Conservation (phyloP, 2,797 vertebrate species). For the Peromyscus eremicus region DNA sequence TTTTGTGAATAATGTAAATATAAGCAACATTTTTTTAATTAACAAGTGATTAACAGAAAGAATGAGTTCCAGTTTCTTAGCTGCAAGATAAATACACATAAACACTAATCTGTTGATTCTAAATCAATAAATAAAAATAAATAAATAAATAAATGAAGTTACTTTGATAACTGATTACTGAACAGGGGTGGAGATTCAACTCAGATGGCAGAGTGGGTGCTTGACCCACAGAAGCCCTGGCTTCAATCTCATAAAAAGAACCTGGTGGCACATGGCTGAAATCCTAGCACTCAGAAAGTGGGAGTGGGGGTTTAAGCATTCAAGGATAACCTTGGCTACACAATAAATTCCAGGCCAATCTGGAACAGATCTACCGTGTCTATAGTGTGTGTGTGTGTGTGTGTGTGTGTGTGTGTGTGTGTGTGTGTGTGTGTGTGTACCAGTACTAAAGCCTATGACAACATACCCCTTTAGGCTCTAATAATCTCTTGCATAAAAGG, state of each 20-base stretch:
- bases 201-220: background rate
- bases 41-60: background rate
- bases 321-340: background rate
- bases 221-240: background rate
- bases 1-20: background rate
- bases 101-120: background rate
- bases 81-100: background rate
- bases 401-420: background rate
- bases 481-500: background rate
- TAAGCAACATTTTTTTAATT: background rate
- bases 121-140: background rate
- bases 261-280: background rate
- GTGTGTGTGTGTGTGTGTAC: background rate
- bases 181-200: background rate
- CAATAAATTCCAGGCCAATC: background rate
- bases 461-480: background rate
- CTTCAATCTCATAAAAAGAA: background rate
- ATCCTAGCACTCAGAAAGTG: background rate
- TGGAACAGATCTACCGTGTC: background rate
- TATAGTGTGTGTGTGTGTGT: background rate
- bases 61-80: background rate
- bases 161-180: background rate
- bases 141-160: constrained; percentile 13
- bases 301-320: background rate
- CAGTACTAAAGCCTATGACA: background rate